Evolutionary conservation across 1,140 invertebrate genomes (phyloP).

Genomic region (Campodea augens): DNA sequence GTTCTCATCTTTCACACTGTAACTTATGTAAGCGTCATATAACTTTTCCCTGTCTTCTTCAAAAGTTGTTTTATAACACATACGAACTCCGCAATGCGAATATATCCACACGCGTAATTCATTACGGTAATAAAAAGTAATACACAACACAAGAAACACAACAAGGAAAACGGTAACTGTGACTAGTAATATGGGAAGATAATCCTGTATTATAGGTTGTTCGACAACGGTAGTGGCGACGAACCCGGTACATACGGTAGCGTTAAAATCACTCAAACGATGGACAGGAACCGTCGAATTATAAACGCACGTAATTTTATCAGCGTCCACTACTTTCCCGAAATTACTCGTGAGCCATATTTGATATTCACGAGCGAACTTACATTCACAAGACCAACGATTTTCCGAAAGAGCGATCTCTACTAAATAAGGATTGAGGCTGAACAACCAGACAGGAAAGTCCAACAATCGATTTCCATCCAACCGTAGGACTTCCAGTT

Average conservation of each 20-base stretch:
- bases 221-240: constrained; percentile 32
- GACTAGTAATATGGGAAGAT: constrained; percentile 51
- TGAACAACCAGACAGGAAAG: constrained; percentile 35
- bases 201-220: constrained; percentile 54
- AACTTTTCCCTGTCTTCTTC: constrained; percentile 54
- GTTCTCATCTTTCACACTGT: constrained; percentile 73
- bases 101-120: constrained; percentile 72
- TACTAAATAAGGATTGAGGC: constrained; percentile 21
- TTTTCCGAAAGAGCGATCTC: constrained; percentile 23
- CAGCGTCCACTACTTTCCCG: constrained; percentile 40
- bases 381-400: constrained; percentile 28
- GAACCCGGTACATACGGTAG: neutral
- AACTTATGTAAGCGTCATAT: constrained; percentile 79
- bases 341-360: constrained; percentile 29
- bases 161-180: constrained; percentile 32
- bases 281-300: no score
- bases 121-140: constrained; percentile 56
- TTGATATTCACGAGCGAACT: constrained; percentile 20
- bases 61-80: constrained; percentile 53
- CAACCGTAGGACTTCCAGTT: constrained; percentile 60
- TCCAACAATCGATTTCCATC: constrained; percentile 65
- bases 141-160: constrained; percentile 49
- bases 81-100: constrained; percentile 59
- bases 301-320: constrained; percentile 36
- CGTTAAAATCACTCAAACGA: constrained; percentile 34